phyloP scores from a whole-genome alignment of 2,113 vertebrate species.

The Gavialis gangeticus region DNA sequence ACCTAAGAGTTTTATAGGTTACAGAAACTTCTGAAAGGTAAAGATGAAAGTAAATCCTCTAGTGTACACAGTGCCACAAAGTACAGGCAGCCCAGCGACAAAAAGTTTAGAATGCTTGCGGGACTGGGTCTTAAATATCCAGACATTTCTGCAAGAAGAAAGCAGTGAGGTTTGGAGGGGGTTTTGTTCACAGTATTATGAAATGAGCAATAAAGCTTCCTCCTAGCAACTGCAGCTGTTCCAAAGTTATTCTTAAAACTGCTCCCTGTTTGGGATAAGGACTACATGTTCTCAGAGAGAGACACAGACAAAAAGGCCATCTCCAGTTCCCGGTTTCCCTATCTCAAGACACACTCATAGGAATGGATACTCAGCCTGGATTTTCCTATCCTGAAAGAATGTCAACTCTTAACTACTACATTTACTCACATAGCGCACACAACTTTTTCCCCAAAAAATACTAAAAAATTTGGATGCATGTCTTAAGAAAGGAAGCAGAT shows the following conservation, averaged over 20 bases:
- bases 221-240: neutral
- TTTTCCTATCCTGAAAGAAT: neutral
- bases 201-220: neutral
- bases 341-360: neutral
- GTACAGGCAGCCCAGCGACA: rapidly evolving
- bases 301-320: neutral
- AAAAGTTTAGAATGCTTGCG: neutral
- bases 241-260: neutral
- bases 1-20: neutral
- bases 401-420: neutral
- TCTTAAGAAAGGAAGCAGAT: too few relatives aligned
- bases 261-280: neutral
- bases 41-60: neutral
- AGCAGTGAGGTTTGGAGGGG: neutral
- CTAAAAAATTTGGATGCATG: too few relatives aligned
- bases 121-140: neutral
- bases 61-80: neutral
- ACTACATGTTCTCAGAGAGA: neutral
- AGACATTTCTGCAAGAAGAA: neutral
- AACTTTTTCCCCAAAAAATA: too few relatives aligned
- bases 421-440: too few relatives aligned
- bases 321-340: neutral
- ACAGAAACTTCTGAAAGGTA: neutral
- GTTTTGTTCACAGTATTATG: too few relatives aligned
- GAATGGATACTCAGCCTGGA: neutral